Conservation (phyloP, 2,888 invertebrate species). For the Argyresthia albistria region DNA sequence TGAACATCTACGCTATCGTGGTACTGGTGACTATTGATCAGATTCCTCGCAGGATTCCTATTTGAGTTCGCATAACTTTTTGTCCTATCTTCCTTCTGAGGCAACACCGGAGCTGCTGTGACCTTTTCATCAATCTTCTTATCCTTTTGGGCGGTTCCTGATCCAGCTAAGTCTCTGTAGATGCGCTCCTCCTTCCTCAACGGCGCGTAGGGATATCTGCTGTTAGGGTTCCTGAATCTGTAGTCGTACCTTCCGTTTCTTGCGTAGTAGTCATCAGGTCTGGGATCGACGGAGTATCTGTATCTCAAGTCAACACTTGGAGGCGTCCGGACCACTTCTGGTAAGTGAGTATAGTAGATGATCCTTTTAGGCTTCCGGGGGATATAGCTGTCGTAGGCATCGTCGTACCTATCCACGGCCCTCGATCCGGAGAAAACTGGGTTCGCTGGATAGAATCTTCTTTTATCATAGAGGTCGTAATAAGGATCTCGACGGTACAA, state of each 20-base stretch:
- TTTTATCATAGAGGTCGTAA: slow-evolving; percentile 49
- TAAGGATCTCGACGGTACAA: slow-evolving; percentile 55
- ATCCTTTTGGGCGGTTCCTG: slow-evolving; percentile 48
- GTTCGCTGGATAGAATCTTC: slow-evolving; percentile 30
- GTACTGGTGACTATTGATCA: slow-evolving; percentile 62
- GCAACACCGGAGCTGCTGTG: slow-evolving; percentile 54
- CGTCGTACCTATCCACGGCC: slow-evolving; percentile 55
- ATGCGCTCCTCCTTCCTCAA: slow-evolving; percentile 59
- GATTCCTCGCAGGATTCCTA: slow-evolving; percentile 32
- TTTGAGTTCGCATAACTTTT: slow-evolving; percentile 14
- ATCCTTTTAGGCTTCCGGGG: slow-evolving; percentile 73
- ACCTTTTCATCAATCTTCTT: slow-evolving; percentile 59
- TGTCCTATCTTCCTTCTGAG: slow-evolving; percentile 50
- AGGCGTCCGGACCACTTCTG: slow-evolving; percentile 77
- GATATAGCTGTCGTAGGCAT: slow-evolving; percentile 45
- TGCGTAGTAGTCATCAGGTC: slow-evolving; percentile 31
- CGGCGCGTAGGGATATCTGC: slow-evolving; percentile 53
- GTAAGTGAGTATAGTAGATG: slow-evolving; percentile 80
- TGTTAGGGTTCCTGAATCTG: slow-evolving; percentile 50
- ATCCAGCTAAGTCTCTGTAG: slow-evolving; percentile 53
- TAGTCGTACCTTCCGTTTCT: slow-evolving; percentile 57
- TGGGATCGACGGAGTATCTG: slow-evolving; percentile 56
- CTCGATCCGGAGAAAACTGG: slow-evolving; percentile 22
- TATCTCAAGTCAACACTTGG: slow-evolving; percentile 70
- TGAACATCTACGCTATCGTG: slow-evolving; percentile 37